Evolutionary conservation across 2,113 vertebrate species (phyloP).

Genomic region (Malurus cyaneus): DNA sequence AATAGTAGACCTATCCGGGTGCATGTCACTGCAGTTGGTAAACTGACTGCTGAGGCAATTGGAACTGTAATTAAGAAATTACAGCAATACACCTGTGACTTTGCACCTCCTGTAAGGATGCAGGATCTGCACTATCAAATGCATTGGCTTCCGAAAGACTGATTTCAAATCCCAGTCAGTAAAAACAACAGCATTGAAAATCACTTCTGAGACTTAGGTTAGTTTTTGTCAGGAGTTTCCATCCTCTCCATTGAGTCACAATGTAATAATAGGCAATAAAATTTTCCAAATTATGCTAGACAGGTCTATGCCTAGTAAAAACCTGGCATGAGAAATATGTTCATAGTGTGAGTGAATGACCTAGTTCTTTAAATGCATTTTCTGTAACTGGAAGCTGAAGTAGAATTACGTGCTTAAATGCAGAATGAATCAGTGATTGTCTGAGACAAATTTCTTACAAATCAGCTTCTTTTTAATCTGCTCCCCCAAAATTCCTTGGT

Average conservation of each 20-base stretch:
- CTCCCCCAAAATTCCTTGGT: neutral
- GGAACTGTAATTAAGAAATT: neutral
- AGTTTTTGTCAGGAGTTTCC: neutral
- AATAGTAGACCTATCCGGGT: neutral
- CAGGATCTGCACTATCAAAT: neutral
- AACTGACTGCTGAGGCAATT: neutral
- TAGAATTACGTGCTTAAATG: neutral
- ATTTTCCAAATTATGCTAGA: neutral
- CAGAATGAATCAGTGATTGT: neutral
- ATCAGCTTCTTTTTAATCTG: neutral
- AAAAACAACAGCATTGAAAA: neutral
- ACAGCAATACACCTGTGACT: neutral
- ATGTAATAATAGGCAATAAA: neutral
- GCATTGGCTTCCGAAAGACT: neutral
- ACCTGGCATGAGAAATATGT: neutral
- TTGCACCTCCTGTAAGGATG: neutral
- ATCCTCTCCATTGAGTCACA: neutral
- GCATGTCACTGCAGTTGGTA: neutral
- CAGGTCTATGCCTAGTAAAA: neutral
- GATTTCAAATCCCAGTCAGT: neutral
- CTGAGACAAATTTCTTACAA: neutral
- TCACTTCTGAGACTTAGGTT: neutral
- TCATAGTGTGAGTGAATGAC: neutral
- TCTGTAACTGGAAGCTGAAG: neutral
- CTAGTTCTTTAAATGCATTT: neutral